These are phyloP conservation scores for Lethocerus indicus DNA, from an alignment of 1,140 invertebrate genomes.

Conservation along the genomic window DNA sequence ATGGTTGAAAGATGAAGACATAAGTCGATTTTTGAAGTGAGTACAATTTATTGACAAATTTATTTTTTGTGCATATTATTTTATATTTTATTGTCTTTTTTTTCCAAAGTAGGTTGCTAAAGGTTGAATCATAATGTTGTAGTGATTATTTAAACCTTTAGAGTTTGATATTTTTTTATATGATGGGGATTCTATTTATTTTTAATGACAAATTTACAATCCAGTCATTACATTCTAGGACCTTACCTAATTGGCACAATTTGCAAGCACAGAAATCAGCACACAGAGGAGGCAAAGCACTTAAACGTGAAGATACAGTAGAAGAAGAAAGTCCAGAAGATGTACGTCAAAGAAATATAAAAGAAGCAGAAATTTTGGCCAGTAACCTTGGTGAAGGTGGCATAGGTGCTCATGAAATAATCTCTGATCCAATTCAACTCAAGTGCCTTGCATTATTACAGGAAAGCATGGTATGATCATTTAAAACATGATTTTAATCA, in stretches of 20 bases:
- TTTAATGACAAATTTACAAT: no score
- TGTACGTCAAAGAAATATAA: slow-evolving; percentile 58
- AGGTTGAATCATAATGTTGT: no score
- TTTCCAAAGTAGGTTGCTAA: no score
- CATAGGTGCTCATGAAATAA: slow-evolving; percentile 68
- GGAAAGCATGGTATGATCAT: slow-evolving; percentile 67
- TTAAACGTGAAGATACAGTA: slow-evolving; percentile 31
- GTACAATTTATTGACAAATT: no score
- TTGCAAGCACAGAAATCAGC: slow-evolving; percentile 38
- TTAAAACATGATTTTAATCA: no score
- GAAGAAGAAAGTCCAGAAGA: slow-evolving; percentile 59
- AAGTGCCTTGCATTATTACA: slow-evolving; percentile 73
- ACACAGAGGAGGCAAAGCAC: slow-evolving; percentile 18
- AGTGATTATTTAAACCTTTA: neutral
- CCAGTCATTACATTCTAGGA: no score
- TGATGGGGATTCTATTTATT: neutral
- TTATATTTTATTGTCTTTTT: slow-evolving; percentile 7
- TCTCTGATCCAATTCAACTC: slow-evolving; percentile 58
- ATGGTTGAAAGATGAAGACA: slow-evolving; percentile 90
- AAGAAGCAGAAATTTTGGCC: slow-evolving; percentile 83
- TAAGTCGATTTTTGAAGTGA: slow-evolving; percentile 71
- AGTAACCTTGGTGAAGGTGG: slow-evolving; percentile 71
- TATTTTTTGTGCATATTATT: neutral
- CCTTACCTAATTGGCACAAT: slow-evolving; percentile 65
- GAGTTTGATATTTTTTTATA: neutral